Percentiles rank a stretch among this genome's conserved stretches.
phyloP scores from a whole-genome alignment of 2,113 vertebrate species.

The Ifrita kowaldi region DNA sequence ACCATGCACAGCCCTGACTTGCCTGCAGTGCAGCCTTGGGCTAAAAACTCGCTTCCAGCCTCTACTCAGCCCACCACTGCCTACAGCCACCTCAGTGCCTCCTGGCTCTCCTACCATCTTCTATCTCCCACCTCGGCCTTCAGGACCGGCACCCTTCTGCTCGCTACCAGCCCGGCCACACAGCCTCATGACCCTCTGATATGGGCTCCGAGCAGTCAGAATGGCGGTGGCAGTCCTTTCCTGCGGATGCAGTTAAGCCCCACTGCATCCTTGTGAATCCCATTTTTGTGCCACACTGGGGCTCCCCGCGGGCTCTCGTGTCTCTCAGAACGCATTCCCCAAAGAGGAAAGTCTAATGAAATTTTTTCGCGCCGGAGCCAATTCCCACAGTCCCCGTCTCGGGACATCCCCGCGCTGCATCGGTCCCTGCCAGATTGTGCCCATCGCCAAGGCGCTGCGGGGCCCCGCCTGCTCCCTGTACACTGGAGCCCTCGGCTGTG shows the following conservation, averaged over 20 bases:
- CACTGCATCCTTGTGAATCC: neutral
- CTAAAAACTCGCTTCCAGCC: neutral
- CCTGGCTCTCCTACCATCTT: neutral
- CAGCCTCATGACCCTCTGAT: neutral
- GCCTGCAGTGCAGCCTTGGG: neutral
- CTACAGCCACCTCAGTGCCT: neutral
- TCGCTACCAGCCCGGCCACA: neutral
- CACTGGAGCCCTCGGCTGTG: neutral
- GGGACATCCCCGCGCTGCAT: neutral
- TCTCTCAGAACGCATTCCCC: neutral
- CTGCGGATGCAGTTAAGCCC: neutral
- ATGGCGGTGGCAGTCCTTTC: neutral
- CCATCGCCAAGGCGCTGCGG: neutral
- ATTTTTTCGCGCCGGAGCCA: neutral
- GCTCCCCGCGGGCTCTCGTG: neutral
- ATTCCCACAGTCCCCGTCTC: neutral
- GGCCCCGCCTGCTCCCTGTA: neutral
- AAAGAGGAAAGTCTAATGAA: neutral
- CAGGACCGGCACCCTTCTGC: neutral
- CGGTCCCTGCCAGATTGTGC: neutral
- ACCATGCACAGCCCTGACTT: neutral
- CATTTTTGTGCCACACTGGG: neutral
- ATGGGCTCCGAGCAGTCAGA: neutral
- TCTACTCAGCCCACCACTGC: neutral
- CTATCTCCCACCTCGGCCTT: neutral